Evolutionary conservation across 2,888 invertebrate species (phyloP).

Genomic region (Metacarcinus magister): DNA sequence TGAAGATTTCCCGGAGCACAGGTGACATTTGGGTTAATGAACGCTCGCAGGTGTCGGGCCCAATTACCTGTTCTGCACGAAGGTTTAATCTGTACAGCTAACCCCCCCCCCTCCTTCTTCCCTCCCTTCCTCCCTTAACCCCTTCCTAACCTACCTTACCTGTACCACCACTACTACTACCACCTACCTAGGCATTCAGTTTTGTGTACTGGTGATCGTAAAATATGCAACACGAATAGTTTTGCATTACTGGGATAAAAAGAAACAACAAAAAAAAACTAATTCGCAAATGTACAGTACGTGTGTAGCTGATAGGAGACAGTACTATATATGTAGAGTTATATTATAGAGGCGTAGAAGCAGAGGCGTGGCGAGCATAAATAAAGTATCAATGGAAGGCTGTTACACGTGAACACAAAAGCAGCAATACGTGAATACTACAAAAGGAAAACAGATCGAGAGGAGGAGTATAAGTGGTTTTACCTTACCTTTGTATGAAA

Average conservation of each 20-base stretch:
- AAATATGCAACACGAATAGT: neutral
- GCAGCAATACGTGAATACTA: neutral
- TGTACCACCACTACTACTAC: neutral
- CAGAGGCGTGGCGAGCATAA: neutral
- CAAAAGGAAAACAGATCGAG: neutral
- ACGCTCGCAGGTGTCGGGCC: neutral
- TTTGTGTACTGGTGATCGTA: neutral
- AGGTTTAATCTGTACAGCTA: neutral
- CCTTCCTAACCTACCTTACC: neutral
- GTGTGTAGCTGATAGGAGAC: neutral
- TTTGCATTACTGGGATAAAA: neutral
- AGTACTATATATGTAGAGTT: neutral
- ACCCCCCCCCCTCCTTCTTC: neutral
- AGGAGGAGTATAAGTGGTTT: neutral
- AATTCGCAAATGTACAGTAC: no score
- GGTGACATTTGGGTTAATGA: conserved; percentile 1
- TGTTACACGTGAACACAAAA: neutral
- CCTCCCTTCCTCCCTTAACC: neutral
- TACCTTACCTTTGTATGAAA: neutral
- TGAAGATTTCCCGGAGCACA: neutral
- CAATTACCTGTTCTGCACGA: neutral
- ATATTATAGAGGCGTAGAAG: neutral
- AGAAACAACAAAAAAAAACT: no score
- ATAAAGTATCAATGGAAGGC: neutral
- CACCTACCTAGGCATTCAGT: neutral